A percentile compares a stretch with the other conserved stretches of the same genome.
Conservation (phyloP, 2,888 invertebrate genomes). For the Scaeva pyrastri region DNA sequence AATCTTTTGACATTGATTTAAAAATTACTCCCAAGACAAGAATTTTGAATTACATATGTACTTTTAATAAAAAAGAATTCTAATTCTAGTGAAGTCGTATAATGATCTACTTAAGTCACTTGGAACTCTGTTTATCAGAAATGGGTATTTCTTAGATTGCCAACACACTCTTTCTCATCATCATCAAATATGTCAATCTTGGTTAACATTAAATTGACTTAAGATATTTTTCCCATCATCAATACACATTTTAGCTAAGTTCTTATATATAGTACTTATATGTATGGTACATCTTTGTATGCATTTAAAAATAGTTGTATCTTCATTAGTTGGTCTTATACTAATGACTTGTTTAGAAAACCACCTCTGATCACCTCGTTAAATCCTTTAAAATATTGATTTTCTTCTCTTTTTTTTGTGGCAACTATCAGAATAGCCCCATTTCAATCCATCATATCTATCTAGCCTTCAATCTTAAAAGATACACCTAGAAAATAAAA, state of each 20-base stretch:
- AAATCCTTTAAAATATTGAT: slow-evolving; percentile 12
- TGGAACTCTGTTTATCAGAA: too few relatives aligned
- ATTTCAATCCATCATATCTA: slow-evolving; percentile 12
- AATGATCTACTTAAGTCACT: too few relatives aligned
- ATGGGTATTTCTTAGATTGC: too few relatives aligned
- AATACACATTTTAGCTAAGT: background rate
- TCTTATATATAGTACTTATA: background rate
- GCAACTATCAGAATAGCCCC: background rate
- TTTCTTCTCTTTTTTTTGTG: background rate
- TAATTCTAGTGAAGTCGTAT: too few relatives aligned
- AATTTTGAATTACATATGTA: too few relatives aligned
- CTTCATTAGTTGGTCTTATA: slow-evolving; percentile 40
- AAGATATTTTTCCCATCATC: background rate
- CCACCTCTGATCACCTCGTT: slow-evolving; percentile 15
- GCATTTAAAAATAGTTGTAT: slow-evolving; percentile 16
- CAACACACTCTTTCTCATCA: too few relatives aligned
- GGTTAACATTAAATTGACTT: background rate
- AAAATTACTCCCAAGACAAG: too few relatives aligned
- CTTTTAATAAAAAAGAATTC: too few relatives aligned
- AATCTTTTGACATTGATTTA: too few relatives aligned
- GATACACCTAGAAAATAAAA: background rate
- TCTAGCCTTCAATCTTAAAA: slow-evolving; percentile 12
- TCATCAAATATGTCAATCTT: too few relatives aligned
- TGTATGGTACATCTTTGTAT: background rate
- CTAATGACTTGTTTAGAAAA: slow-evolving; percentile 33